Base-by-base conservation (phyloP, 2,113 vertebrate genomes). In the Podarcis raffonei region DNA sequence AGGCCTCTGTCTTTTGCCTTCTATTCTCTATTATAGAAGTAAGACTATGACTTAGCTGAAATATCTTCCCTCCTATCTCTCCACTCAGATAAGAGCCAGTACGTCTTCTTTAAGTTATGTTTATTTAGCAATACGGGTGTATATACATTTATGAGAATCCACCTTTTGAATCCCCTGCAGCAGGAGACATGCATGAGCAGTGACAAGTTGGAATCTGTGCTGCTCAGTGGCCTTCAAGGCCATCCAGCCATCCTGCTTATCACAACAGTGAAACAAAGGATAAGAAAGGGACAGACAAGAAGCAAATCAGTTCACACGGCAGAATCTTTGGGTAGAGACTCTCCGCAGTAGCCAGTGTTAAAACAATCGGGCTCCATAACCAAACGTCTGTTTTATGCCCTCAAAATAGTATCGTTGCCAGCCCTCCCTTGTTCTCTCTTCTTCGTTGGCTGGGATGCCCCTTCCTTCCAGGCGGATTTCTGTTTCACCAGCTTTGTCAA, bases 371-470 rank as follows among this genome's bases (percentile, higher is more conserved):
- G 98, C 98, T 0, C 98, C 98, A 6, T 98, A 99, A 90, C 98
- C 98, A 92, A 99, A 99, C 12, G 98, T 99, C 97, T 98, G 98
- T 96, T 98, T 99, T 93, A 99, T 99, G 96, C 98, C 98, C 91
- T 98, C 97, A 0, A 99, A 98, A 95, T 99, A 99, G 92, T 99
- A 99, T 90, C 98, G 97, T 93, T 96, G 97, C 98, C 98, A 99
- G 86, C 98, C 98, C 95, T 98, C 97, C 92, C 96, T 96, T 85
- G 98, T 99, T 92, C 97, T 94, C 89, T 99, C 98, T 88, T 98
- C 98, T 95, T 98, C 98, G 0, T 94, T 98, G 25, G 95, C 95
- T 35, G 98, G 98, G 80, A 99, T 94, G 6, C 97, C 98, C 37
- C 94, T 95, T 85, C 98, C 98, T 91, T 98, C 97, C 96, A 99